Evolutionary conservation across 1,140 invertebrate species (phyloP).

Genomic region (Pseudomyrmex flavicornis): DNA sequence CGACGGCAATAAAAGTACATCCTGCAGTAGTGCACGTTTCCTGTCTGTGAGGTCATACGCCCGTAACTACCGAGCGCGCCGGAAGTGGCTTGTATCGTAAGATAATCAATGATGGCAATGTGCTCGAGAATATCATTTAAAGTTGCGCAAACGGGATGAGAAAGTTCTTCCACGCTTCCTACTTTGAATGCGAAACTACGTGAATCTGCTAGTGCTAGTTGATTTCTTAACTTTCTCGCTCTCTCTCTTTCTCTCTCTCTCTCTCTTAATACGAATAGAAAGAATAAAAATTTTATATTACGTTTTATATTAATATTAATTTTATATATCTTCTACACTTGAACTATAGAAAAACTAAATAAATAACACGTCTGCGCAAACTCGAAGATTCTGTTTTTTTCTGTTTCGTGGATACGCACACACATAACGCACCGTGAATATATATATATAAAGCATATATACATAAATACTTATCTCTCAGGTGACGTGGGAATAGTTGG

Average conservation of each 20-base stretch:
- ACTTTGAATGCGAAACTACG: too few relatives aligned
- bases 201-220: too few relatives aligned
- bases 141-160: conserved; percentile 26
- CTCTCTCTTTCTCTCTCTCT: too few relatives aligned
- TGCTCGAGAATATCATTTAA: conserved; percentile 8
- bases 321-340: neutral
- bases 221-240: too few relatives aligned
- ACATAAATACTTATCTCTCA: conserved; percentile 4
- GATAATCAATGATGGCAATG: conserved; percentile 48
- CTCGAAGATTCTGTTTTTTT: too few relatives aligned
- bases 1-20: conserved; percentile 59
- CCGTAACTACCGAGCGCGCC: neutral
- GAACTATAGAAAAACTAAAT: too few relatives aligned
- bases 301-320: too few relatives aligned
- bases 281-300: neutral
- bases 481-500: neutral
- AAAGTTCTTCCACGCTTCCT: neutral
- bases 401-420: neutral
- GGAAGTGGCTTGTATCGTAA: neutral
- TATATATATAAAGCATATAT: neutral
- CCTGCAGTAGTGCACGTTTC: conserved; percentile 38
- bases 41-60: conserved; percentile 19
- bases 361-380: too few relatives aligned
- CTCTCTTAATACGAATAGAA: neutral
- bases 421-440: neutral